Base-by-base conservation (phyloP, 2,888 invertebrate species). In the Leucophora obtusa region DNA sequence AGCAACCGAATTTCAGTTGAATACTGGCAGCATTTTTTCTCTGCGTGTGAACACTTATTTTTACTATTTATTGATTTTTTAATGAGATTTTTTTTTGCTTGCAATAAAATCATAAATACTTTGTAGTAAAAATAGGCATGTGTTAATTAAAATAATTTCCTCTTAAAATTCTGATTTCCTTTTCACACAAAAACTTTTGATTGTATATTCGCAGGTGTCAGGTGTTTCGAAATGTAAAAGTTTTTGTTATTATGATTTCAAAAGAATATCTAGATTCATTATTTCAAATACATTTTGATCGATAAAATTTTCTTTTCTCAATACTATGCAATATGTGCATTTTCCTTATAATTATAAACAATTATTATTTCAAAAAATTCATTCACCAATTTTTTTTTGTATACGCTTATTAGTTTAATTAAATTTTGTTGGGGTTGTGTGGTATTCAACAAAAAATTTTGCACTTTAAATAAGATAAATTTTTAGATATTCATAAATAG, bases 81-180 rank as follows among this genome's bases (percentile, higher is more conserved):
- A 28, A 0, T 35, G 1, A 24, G 2, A 6, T 28, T 28, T 28
- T 35, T 17, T 15, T 33, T 15, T 35, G 1, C 8, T 35, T 54
- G 24, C 15, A 60, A 59, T 14, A 33, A 58, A 59, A n/a, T 33
- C n/a, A 14, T 14, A 65, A 58, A 53, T 63, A 59, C 38, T 47
- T 28, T 28, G 28, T 43, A 71, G 21, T n/a, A 9, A 38, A 59
- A 68, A 53, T 53, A 53, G 35, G 28, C 43, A 60, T 62, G 79
- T 73, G 76, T 59, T 80, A 76, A 80, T 80, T 80, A 72, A 73
- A 69, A 15, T 33, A 70, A 77, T 76, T 81, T 77, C 73, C 71
- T 80, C 7, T 28, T 28, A 47, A 56, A 65, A 63, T 63, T 38
- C 47, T 7, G 66, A 79, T 75, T 79, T 79, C 56, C 65, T 74